Evolutionary conservation across 2,113 vertebrate genomes (phyloP).

Genomic region (Ranitomeya imitator): DNA sequence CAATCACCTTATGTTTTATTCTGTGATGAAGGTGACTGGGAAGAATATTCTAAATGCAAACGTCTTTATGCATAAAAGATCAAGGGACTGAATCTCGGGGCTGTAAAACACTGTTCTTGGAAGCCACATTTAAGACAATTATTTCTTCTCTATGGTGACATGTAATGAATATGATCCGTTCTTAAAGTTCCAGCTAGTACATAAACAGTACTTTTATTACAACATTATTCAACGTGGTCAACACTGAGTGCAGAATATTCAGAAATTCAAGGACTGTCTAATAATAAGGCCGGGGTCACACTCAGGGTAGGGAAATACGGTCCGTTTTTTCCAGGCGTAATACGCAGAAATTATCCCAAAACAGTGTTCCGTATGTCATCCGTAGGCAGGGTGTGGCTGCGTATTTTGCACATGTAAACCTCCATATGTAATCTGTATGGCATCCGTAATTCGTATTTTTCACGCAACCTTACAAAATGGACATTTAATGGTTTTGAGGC

Average conservation of each 20-base stretch:
- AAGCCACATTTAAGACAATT: neutral
- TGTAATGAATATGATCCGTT: neutral
- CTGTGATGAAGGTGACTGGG: slow-evolving; percentile 39
- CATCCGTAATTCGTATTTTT: too few species aligned
- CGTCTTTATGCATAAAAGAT: slow-evolving; percentile 8
- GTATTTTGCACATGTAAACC: too few species aligned
- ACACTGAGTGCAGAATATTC: neutral
- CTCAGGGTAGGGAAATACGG: too few species aligned
- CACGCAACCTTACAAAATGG: too few species aligned
- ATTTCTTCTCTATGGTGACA: neutral
- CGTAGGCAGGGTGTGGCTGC: too few species aligned
- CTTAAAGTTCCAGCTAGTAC: neutral
- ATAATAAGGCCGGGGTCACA: too few species aligned
- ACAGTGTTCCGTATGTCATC: too few species aligned
- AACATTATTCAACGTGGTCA: neutral
- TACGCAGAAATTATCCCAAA: too few species aligned
- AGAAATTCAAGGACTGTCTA: neutral
- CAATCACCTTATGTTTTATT: slow-evolving; percentile 29
- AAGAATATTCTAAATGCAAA: slow-evolving; percentile 1
- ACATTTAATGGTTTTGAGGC: too few species aligned
- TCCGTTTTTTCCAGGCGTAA: too few species aligned
- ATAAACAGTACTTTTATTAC: neutral
- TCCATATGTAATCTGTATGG: too few species aligned
- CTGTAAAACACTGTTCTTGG: neutral
- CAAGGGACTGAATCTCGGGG: neutral